Evolutionary conservation across 2,888 invertebrate genomes (phyloP).

Genomic region (Pyrochroa serraticornis): DNA sequence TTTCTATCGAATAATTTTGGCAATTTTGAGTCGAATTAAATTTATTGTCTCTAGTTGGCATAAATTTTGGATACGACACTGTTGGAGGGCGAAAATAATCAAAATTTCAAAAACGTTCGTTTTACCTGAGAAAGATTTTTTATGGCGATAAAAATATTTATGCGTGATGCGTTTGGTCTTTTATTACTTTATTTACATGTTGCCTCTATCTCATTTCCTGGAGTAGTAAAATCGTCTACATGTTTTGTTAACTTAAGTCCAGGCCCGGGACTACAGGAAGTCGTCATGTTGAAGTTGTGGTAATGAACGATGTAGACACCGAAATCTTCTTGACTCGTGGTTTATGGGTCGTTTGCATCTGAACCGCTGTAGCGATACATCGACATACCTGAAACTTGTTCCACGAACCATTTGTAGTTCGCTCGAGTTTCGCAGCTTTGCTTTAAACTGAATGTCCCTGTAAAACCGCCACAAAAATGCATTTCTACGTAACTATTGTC

Average conservation of each 20-base stretch:
- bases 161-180: constrained; percentile 52
- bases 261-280: constrained; percentile 5
- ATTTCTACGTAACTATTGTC: constrained; percentile 14
- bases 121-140: constrained; percentile 50
- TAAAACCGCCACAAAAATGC: neutral
- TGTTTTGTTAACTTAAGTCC: constrained; percentile 45
- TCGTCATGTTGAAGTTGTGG: constrained; percentile 1
- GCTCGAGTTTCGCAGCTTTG: constrained; percentile 6
- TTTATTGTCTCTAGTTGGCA: too few relatives aligned
- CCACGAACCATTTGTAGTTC: neutral
- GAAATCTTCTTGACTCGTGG: neutral
- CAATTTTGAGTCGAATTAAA: too few relatives aligned
- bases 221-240: constrained; percentile 51
- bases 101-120: constrained; percentile 48
- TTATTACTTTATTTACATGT: constrained; percentile 53
- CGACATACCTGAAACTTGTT: constrained; percentile 10
- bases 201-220: constrained; percentile 51
- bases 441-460: too few relatives aligned
- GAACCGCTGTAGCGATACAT: neutral
- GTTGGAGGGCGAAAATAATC: constrained; percentile 37
- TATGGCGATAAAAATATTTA: constrained; percentile 49
- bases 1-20: neutral
- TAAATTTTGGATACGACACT: too few relatives aligned
- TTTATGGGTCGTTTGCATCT: constrained; percentile 6
- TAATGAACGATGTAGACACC: constrained; percentile 1